A percentile compares a stretch with the other conserved stretches of the same genome.
phyloP scores from a whole-genome alignment of 2,113 vertebrate species.

The Glareola pratincola region DNA sequence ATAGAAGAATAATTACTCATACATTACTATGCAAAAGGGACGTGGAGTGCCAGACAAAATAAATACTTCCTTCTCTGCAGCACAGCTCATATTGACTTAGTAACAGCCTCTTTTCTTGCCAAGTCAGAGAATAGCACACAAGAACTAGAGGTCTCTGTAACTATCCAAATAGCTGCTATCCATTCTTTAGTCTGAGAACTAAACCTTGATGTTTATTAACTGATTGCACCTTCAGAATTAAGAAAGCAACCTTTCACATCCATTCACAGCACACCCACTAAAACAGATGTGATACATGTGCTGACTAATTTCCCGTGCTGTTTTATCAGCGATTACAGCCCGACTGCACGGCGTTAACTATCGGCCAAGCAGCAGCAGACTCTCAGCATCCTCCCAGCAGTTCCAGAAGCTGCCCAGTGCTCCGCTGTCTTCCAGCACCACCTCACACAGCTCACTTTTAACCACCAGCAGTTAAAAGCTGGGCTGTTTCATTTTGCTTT shows the following conservation, averaged over 20 bases:
- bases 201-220: not conserved
- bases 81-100: not conserved
- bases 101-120: not conserved
- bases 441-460: not conserved
- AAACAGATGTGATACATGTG: not conserved
- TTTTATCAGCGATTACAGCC: not conserved
- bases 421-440: not conserved
- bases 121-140: not conserved
- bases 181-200: not conserved
- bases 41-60: not conserved
- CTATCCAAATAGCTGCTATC: not conserved
- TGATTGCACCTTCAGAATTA: not conserved
- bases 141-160: not conserved
- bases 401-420: not conserved
- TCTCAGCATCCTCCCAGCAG: not conserved
- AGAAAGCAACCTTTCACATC: not conserved
- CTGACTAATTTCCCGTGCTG: not conserved
- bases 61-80: not conserved
- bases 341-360: not conserved
- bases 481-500: not conserved
- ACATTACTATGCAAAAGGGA: not conserved
- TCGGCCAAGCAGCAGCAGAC: not conserved
- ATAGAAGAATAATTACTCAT: not conserved
- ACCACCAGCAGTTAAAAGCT: fast-evolving
- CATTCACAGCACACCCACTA: not conserved